Base-by-base conservation (phyloP, 1,140 invertebrate species). In the Carcinoscorpius rotundicauda region DNA sequence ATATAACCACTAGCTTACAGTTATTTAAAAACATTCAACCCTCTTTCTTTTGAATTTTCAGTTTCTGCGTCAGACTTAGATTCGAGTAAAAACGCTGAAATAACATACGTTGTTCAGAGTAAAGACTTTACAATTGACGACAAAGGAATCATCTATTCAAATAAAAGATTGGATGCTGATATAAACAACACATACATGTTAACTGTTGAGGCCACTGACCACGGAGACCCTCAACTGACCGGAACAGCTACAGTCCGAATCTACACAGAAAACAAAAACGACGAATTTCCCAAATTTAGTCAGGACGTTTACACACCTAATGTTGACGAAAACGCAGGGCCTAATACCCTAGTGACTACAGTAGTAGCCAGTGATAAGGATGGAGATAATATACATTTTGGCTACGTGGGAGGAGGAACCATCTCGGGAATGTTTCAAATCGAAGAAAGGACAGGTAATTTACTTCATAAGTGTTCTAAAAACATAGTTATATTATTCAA, bases 121-220 rank as follows among this genome's bases (percentile, higher is more conserved):
- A 89, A 93, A 76, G 91, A 95, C 76, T 96, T 96, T 73, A 89
- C 86, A 64, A 91, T 97, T 4, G 91, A 95, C 75, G 84, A 88
- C 2, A 90, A 85, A 72, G 93, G 93, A 50, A 87, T 93, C 10
- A 93, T 97, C 62, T 88, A 88, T 50, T 94, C 94, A 74, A 91
- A 92, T 73, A 93, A 92, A 71, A 89, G 93, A 75, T 80, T 96
- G 10, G 93, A 96, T 76, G 93, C 92, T 49, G 93, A 96, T 73
- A 92, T 94, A 71, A 95, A 95, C 71, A 95, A 95, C 75, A 91
- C 92, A 10, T 95, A 96, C 74, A 91, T 95, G 76, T 93, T 96
- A 73, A 84, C 86, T 49, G 90, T 96, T 5, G 93, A 90, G 9
- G 91, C 92, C 5, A 92, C 88, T 75, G 92, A 96, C 74, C 93